Conservation (phyloP, 2,797 vertebrate genomes). For the Girardinus metallicus region DNA sequence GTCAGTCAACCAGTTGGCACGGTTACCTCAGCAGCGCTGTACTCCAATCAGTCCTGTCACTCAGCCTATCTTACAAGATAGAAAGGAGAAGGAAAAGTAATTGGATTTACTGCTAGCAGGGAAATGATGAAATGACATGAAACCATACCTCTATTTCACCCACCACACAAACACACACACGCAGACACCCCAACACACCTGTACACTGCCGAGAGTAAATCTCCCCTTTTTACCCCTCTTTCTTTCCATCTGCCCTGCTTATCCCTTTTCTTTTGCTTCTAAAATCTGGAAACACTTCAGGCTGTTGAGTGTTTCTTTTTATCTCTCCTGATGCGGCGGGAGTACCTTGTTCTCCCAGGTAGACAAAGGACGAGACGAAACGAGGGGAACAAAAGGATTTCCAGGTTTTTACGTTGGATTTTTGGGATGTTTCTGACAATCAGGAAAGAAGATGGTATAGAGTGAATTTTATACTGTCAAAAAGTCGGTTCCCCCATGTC, state of each 20-base stretch:
- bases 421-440: slow-evolving; percentile 48
- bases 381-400: slow-evolving; percentile 66
- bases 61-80: slow-evolving; percentile 73
- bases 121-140: slow-evolving; percentile 80
- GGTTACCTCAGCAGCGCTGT: slow-evolving; percentile 55
- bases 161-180: slow-evolving; percentile 9
- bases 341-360: slow-evolving; percentile 66
- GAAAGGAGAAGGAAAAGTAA: slow-evolving; percentile 72
- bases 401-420: slow-evolving; percentile 51
- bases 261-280: slow-evolving; percentile 62
- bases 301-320: slow-evolving; percentile 64
- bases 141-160: slow-evolving; percentile 49
- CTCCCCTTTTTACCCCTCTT: slow-evolving; percentile 15
- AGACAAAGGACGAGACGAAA: slow-evolving; percentile 65
- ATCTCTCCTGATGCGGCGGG: slow-evolving; percentile 58
- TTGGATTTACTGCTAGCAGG: slow-evolving; percentile 76
- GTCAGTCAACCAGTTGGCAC: slow-evolving; percentile 71
- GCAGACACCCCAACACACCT: slow-evolving; percentile 34
- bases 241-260: slow-evolving; percentile 42
- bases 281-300: slow-evolving; percentile 69
- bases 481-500: slow-evolving; percentile 24
- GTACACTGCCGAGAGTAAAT: slow-evolving; percentile 40
- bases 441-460: slow-evolving; percentile 21
- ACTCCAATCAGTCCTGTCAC: slow-evolving; percentile 70
- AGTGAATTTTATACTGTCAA: slow-evolving; percentile 31